Percentiles rank a stretch among this genome's conserved stretches.
Evolutionary conservation across 2,888 invertebrate genomes (phyloP).

Genomic region (Geophilus truncorum): DNA sequence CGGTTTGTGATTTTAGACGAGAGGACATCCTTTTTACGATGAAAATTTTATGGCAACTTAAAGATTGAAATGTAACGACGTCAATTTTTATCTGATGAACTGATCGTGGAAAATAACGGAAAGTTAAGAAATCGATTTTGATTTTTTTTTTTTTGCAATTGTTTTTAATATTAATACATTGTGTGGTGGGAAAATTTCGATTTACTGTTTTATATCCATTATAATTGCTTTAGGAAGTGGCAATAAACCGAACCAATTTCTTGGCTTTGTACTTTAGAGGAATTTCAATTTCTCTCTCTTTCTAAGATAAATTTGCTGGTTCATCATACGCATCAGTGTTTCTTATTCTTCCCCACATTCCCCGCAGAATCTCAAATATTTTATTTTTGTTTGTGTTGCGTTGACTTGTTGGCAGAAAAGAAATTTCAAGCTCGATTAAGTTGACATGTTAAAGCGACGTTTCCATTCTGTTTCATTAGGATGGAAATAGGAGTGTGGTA

Average conservation of each 20-base stretch:
- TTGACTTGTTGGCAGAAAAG: background rate
- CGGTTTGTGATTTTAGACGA: background rate
- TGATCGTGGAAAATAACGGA: background rate
- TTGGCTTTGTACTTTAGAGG: background rate
- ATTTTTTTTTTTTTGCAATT: background rate
- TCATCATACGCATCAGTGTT: conserved; percentile 21
- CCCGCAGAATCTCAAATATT: background rate
- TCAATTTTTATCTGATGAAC: background rate
- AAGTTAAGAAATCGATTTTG: background rate
- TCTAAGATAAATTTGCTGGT: background rate
- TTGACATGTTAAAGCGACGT: background rate
- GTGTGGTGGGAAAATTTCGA: background rate
- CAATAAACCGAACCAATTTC: background rate
- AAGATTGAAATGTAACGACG: background rate
- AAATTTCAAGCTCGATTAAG: conserved; percentile 9
- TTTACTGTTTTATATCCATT: background rate
- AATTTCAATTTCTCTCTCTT: conserved; percentile 13
- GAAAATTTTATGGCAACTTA: background rate
- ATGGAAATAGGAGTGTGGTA: no score
- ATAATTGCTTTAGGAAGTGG: background rate
- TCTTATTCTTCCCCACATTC: background rate
- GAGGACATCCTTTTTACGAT: background rate
- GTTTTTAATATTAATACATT: no score
- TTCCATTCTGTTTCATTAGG: background rate
- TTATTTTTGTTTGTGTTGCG: background rate